These are phyloP conservation scores for Eupelmus urozonus DNA, from an alignment of 2,888 invertebrate genomes.

Conservation along the genomic window DNA sequence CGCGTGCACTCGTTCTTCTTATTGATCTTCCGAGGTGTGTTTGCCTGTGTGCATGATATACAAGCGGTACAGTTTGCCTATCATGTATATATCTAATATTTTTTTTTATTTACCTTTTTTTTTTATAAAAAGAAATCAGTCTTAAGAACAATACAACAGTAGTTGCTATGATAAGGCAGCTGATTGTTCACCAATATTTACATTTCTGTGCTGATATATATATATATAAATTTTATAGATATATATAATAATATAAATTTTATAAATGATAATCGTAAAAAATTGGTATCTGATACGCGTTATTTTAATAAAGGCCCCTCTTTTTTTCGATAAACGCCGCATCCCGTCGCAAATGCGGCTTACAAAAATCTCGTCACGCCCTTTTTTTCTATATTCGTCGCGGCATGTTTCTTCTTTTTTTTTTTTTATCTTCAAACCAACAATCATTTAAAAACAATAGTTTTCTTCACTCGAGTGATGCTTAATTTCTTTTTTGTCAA, in stretches of 20 bases:
- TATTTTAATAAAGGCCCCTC: constrained; percentile 39
- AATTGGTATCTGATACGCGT: constrained; percentile 43
- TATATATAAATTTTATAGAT: constrained; percentile 49
- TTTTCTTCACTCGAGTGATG: constrained; percentile 43
- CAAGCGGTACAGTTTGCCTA: too few relatives aligned
- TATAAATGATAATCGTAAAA: constrained; percentile 47
- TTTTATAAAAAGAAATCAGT: constrained; percentile 69
- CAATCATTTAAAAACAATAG: constrained; percentile 53
- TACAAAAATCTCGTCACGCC: constrained; percentile 4
- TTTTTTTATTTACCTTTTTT: constrained; percentile 22
- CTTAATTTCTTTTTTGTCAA: not conserved
- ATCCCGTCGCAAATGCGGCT: constrained; percentile 13
- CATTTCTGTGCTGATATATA: constrained; percentile 49
- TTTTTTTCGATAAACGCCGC: constrained; percentile 1
- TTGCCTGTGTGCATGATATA: not conserved
- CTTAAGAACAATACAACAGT: constrained; percentile 72
- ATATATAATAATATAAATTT: constrained; percentile 41
- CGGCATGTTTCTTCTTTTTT: not conserved
- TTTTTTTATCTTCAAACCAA: constrained; percentile 34
- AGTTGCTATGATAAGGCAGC: constrained; percentile 67
- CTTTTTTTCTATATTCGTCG: not conserved
- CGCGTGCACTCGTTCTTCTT: constrained; percentile 4
- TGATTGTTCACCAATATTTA: constrained; percentile 63
- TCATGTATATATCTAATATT: too few relatives aligned
- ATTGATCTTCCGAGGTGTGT: constrained; percentile 5